Conservation (phyloP, 2,888 invertebrate genomes). For the Rotaria sp. region DNA sequence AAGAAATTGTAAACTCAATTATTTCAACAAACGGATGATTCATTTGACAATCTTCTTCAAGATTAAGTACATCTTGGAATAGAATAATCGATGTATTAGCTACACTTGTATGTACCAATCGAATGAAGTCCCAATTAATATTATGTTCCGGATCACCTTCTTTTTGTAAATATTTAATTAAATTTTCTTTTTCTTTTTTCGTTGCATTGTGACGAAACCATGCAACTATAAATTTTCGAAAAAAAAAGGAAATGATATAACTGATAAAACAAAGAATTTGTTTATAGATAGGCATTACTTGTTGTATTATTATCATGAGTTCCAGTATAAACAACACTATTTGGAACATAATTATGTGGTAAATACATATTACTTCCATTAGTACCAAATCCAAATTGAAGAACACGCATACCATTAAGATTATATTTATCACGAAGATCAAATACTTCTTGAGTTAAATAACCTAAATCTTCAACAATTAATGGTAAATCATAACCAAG, state of each 20-base stretch:
- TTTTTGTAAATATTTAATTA: constrained; percentile 1
- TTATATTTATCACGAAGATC: not conserved
- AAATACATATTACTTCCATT: not conserved
- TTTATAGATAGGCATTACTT: not conserved
- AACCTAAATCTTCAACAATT: not conserved
- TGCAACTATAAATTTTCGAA: not conserved
- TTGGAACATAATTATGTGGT: not conserved
- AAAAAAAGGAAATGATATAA: not conserved
- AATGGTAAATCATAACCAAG: not conserved
- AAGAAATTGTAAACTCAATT: not conserved
- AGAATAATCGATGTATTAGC: not conserved
- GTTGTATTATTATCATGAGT: not conserved
- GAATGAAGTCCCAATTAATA: constrained; percentile 11
- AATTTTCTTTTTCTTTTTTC: not conserved
- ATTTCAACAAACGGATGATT: not conserved
- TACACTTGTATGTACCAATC: not conserved
- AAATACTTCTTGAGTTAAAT: constrained; percentile 13
- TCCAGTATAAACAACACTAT: not conserved
- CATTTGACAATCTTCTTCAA: not conserved
- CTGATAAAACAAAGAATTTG: not conserved
- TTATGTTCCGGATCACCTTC: not conserved
- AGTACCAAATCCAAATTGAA: not conserved
- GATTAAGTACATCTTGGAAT: not conserved
- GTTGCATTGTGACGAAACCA: not conserved
- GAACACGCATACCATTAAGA: not conserved